Evolutionary conservation across 1,140 invertebrate species (phyloP).

Genomic region (Whitmania pigra): DNA sequence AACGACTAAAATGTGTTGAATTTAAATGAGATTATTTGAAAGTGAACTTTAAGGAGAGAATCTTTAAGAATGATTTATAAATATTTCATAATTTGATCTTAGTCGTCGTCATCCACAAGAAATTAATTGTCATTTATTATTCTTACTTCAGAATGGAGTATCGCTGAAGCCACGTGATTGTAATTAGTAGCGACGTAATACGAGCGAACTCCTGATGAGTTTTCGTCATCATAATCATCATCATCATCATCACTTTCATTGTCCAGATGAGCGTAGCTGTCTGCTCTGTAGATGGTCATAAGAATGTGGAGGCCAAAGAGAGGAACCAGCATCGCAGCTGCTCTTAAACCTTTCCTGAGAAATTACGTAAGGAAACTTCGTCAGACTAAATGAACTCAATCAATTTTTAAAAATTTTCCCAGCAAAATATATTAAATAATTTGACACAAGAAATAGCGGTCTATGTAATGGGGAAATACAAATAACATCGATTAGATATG

Average conservation of each 20-base stretch:
- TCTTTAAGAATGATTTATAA: neutral
- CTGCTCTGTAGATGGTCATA: conserved; percentile 61
- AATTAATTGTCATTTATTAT: neutral
- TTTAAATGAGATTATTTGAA: too few relatives aligned
- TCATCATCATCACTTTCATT: conserved; percentile 23
- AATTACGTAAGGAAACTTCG: too few relatives aligned
- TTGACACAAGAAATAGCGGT: too few relatives aligned
- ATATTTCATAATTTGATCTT: neutral
- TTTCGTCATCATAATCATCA: conserved; percentile 11
- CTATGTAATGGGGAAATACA: too few relatives aligned
- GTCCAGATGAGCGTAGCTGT: conserved; percentile 25
- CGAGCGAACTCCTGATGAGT: neutral
- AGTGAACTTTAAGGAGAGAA: too few relatives aligned
- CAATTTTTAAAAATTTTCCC: too few relatives aligned
- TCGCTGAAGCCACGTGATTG: neutral
- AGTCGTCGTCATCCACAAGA: neutral
- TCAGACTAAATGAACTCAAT: too few relatives aligned
- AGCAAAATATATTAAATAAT: too few relatives aligned
- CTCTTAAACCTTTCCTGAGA: conserved; percentile 49
- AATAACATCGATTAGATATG: too few relatives aligned
- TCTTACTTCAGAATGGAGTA: neutral
- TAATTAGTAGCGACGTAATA: neutral
- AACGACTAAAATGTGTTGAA: too few relatives aligned
- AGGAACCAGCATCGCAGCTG: conserved; percentile 65
- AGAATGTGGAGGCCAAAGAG: conserved; percentile 59